A percentile compares a stretch with the other conserved stretches of the same genome.
These are phyloP conservation scores for Idaea straminata DNA, from an alignment of 2,888 invertebrate species.

Conservation along the genomic window DNA sequence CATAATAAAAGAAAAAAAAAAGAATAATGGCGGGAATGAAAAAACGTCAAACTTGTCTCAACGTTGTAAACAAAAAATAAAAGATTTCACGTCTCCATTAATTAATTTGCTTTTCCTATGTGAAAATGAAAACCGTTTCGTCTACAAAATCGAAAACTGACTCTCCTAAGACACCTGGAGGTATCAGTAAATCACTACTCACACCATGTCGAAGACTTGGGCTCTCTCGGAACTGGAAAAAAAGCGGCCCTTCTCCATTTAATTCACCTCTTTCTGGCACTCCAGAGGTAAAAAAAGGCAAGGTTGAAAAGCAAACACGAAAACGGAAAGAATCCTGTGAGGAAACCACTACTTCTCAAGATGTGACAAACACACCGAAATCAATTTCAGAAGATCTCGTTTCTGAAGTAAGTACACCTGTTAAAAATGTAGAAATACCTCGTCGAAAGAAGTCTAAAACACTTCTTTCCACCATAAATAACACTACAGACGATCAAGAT, in stretches of 20 bases:
- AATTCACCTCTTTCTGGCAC: conserved; percentile 54
- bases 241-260: conserved; percentile 60
- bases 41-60: not conserved
- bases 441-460: conserved; percentile 56
- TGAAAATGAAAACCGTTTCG: conserved; percentile 52
- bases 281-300: conserved; percentile 33
- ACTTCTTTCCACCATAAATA: conserved; percentile 34
- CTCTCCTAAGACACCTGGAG: conserved; percentile 71
- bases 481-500: conserved; percentile 23
- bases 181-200: conserved; percentile 73
- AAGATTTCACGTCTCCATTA: conserved; percentile 5
- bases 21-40: not conserved
- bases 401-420: conserved; percentile 41
- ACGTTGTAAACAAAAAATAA: conserved; percentile 1
- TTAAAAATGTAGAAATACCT: conserved; percentile 42
- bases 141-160: conserved; percentile 46
- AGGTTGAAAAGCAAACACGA: conserved; percentile 30
- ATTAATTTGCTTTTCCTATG: conserved; percentile 2
- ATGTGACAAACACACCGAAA: conserved; percentile 10
- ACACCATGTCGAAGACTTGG: conserved; percentile 79
- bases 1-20: too few relatives aligned
- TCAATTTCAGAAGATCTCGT: conserved; percentile 4
- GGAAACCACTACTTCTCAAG: conserved; percentile 6
- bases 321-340: conserved; percentile 9
- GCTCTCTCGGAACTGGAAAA: conserved; percentile 70